Evolutionary conservation across 2,113 vertebrate species (phyloP).

Genomic region (Ammodytes marinus): DNA sequence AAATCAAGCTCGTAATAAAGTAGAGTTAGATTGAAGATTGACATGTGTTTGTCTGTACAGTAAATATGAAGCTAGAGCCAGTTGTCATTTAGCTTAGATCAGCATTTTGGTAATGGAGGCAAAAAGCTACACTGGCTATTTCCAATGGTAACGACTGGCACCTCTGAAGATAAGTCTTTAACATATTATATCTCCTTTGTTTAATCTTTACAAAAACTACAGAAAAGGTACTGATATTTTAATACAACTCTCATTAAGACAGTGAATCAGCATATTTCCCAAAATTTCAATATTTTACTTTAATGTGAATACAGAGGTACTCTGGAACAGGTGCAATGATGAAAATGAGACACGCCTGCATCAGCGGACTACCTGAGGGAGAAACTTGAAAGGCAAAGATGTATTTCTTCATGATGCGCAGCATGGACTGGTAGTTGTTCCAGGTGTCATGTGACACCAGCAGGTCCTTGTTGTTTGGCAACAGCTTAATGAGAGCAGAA

Average conservation of each 20-base stretch:
- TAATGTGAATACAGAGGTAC: background rate
- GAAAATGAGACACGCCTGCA: background rate
- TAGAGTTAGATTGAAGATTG: background rate
- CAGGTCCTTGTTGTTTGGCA: conserved; percentile 89
- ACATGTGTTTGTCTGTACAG: background rate
- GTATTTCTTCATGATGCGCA: conserved; percentile 95
- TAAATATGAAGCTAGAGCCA: background rate
- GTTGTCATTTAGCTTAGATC: background rate
- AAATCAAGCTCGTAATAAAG: background rate
- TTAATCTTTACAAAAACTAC: no score
- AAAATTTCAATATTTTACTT: background rate
- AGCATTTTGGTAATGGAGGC: background rate
- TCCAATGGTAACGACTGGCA: background rate
- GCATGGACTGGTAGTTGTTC: conserved; percentile 93
- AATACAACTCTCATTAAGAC: background rate
- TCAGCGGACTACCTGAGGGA: conserved; percentile 76
- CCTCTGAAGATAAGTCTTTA: background rate
- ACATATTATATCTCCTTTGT: background rate
- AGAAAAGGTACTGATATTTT: background rate
- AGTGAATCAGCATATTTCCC: background rate
- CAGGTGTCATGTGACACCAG: conserved; percentile 95
- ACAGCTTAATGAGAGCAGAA: conserved; percentile 94
- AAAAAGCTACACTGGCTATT: background rate
- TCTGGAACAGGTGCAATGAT: background rate
- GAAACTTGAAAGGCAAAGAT: conserved; percentile 86